These are phyloP conservation scores for Aplocera efformata DNA, from an alignment of 2,888 invertebrate genomes.

Conservation along the genomic window DNA sequence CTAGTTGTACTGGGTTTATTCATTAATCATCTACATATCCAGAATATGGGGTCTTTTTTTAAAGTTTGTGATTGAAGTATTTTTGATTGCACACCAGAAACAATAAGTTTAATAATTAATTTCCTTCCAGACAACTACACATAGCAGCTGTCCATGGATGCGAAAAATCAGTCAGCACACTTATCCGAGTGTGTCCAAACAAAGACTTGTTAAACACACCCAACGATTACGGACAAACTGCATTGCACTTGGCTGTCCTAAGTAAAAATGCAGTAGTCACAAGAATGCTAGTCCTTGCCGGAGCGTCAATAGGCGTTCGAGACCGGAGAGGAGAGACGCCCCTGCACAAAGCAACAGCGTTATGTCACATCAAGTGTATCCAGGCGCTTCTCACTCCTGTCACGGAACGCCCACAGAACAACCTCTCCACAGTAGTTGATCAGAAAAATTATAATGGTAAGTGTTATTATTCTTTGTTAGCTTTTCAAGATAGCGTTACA, in stretches of 20 bases:
- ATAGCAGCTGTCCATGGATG: slow-evolving; percentile 89
- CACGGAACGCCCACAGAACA: slow-evolving; percentile 51
- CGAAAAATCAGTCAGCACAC: slow-evolving; percentile 85
- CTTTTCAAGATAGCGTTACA: too few relatives aligned
- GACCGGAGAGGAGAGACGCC: slow-evolving; percentile 92
- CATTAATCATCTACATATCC: too few relatives aligned
- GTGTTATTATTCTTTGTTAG: slow-evolving; percentile 40
- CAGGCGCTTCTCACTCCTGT: slow-evolving; percentile 87
- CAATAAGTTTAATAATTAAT: too few relatives aligned
- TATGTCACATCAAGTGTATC: slow-evolving; percentile 85
- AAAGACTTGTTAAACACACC: slow-evolving; percentile 87
- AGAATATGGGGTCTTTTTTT: too few relatives aligned
- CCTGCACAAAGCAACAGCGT: slow-evolving; percentile 89
- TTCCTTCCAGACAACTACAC: slow-evolving; percentile 87
- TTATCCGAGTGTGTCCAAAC: slow-evolving; percentile 89
- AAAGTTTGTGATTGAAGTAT: too few relatives aligned
- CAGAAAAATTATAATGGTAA: slow-evolving; percentile 93
- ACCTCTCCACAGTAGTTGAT: slow-evolving; percentile 82
- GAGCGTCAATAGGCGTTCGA: slow-evolving; percentile 84
- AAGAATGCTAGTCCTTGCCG: slow-evolving; percentile 88
- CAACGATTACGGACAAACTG: slow-evolving; percentile 90
- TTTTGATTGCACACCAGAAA: slow-evolving; percentile 19
- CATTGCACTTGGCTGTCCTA: slow-evolving; percentile 92
- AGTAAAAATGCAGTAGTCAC: slow-evolving; percentile 87
- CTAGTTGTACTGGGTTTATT: too few relatives aligned